These are phyloP conservation scores for Apeltes quadracus DNA, from an alignment of 2,113 vertebrate species.

Conservation along the genomic window DNA sequence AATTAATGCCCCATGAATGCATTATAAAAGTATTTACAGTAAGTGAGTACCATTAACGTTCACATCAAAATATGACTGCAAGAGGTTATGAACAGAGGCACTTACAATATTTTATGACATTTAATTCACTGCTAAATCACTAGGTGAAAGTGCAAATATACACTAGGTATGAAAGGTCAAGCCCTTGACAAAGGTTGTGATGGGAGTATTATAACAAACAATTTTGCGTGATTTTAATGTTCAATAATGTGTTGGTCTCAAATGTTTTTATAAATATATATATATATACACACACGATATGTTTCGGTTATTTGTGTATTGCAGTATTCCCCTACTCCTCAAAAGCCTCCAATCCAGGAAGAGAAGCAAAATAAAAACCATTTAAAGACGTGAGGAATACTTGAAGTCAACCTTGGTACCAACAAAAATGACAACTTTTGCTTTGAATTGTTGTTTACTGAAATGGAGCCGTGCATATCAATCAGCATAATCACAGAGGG, in stretches of 20 bases:
- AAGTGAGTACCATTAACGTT: not conserved
- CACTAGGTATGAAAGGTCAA: not conserved
- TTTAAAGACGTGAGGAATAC: not conserved
- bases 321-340: not conserved
- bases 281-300: no score
- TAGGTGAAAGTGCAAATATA: not conserved
- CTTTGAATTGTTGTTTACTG: not conserved
- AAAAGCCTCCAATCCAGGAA: slow-evolving; percentile 12
- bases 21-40: slow-evolving; percentile 13
- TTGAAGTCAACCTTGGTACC: not conserved
- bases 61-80: not conserved
- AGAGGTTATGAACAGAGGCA: not conserved
- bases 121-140: not conserved
- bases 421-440: not conserved
- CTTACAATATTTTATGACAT: not conserved
- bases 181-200: not conserved
- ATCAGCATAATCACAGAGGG: not conserved
- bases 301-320: not conserved
- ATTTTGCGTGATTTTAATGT: not conserved
- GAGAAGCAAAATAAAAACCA: not conserved
- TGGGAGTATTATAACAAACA: not conserved
- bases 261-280: not conserved
- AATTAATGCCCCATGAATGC: not conserved
- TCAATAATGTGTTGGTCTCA: not conserved
- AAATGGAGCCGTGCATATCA: not conserved